Evolutionary conservation across 1,140 invertebrate genomes (phyloP).

Genomic region (Copidosoma floridanum): DNA sequence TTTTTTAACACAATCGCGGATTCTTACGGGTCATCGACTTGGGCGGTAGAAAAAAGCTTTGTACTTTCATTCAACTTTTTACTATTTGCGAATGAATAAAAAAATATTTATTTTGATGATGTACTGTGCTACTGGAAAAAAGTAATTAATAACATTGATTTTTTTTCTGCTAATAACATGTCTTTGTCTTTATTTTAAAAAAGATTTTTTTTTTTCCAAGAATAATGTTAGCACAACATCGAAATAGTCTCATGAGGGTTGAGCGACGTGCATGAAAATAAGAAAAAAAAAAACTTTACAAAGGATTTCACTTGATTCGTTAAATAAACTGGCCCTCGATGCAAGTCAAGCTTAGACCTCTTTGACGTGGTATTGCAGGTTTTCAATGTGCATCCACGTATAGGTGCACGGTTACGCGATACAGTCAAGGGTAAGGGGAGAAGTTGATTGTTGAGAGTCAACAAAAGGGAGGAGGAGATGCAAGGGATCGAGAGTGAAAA

Average conservation of each 20-base stretch:
- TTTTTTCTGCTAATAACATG: too few species aligned
- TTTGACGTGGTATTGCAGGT: not conserved
- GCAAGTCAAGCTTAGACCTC: constrained; percentile 2
- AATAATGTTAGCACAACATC: not conserved
- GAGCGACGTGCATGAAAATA: not conserved
- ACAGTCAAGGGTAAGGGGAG: not conserved
- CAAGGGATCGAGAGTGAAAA: constrained; percentile 9
- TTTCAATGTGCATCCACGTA: not conserved
- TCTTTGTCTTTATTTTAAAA: not conserved
- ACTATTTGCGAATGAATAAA: too few species aligned
- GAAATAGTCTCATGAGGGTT: not conserved
- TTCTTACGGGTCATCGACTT: too few species aligned
- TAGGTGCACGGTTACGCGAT: not conserved
- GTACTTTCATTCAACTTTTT: too few species aligned
- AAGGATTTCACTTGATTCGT: not conserved
- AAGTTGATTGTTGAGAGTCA: not conserved
- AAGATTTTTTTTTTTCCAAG: not conserved
- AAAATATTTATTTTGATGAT: too few species aligned
- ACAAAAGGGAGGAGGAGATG: not conserved
- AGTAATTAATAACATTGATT: too few species aligned
- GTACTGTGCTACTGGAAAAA: too few species aligned
- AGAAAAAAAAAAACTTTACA: too few species aligned
- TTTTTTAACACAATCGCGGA: too few species aligned
- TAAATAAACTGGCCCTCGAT: not conserved
- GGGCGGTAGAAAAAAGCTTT: too few species aligned